Evolutionary conservation across 2,888 invertebrate genomes (phyloP).

Genomic region (Tetramorium bicarinatum): DNA sequence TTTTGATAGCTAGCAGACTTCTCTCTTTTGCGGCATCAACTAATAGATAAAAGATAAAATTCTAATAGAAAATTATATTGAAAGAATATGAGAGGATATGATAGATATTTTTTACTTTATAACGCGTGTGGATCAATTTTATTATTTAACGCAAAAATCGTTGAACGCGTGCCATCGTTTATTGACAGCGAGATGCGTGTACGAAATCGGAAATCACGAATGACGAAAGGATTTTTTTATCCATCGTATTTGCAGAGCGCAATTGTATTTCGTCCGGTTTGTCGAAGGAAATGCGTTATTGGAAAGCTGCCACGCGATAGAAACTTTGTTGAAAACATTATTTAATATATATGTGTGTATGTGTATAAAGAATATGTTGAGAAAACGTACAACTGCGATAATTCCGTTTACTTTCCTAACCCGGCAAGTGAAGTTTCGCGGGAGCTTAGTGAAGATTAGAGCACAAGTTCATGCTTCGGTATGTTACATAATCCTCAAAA

Average conservation of each 20-base stretch:
- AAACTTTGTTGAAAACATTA: constrained; percentile 52
- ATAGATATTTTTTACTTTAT: background rate
- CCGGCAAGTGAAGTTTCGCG: constrained; percentile 31
- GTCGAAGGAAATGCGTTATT: constrained; percentile 49
- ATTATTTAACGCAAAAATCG: constrained; percentile 42
- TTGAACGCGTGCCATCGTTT: constrained; percentile 16
- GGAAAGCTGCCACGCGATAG: constrained; percentile 54
- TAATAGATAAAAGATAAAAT: background rate
- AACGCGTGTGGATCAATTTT: background rate
- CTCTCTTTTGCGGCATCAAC: background rate
- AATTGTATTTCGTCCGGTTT: constrained; percentile 43
- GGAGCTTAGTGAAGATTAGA: background rate
- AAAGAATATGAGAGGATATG: background rate
- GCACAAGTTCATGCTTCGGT: background rate
- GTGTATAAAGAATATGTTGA: constrained; percentile 29
- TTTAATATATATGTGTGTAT: constrained; percentile 33
- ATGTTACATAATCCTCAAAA: constrained; percentile 11
- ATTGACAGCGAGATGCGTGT: constrained; percentile 44
- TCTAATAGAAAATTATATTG: background rate
- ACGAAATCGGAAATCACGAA: constrained; percentile 47
- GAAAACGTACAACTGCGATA: constrained; percentile 45
- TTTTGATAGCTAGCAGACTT: background rate
- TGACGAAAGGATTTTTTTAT: constrained; percentile 49
- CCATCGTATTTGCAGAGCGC: constrained; percentile 38
- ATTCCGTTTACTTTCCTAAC: constrained; percentile 31